phyloP scores from a whole-genome alignment of 92 coral and sea anemone species.

The Micromussa lordhowensis region DNA sequence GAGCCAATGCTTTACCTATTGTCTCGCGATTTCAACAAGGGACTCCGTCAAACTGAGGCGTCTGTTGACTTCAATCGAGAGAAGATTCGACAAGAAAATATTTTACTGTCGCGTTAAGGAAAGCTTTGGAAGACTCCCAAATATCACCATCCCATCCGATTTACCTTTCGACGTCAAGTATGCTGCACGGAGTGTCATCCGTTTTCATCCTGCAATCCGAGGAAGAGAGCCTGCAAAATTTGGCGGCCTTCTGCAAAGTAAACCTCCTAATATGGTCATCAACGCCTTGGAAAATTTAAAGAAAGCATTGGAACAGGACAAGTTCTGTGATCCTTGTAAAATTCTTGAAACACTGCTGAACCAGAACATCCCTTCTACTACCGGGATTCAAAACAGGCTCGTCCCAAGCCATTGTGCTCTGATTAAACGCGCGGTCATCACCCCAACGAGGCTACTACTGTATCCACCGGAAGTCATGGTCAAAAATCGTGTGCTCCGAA shows the following conservation, averaged over 20 bases:
- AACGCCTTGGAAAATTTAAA: slow-evolving; percentile 75
- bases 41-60: slow-evolving; percentile 38
- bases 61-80: slow-evolving; percentile 54
- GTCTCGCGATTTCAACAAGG: slow-evolving; percentile 28
- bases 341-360: slow-evolving; percentile 54
- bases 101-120: slow-evolving; percentile 72
- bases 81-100: slow-evolving; percentile 71
- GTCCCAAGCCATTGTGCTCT: slow-evolving; percentile 91
- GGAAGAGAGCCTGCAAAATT: slow-evolving; percentile 57
- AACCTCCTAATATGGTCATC: slow-evolving; percentile 46
- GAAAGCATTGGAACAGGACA: slow-evolving; percentile 61
- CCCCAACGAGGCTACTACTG: slow-evolving; percentile 88
- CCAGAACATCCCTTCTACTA: slow-evolving; percentile 50
- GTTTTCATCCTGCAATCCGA: slow-evolving; percentile 74
- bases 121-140: slow-evolving; percentile 18
- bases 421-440: slow-evolving; percentile 90
- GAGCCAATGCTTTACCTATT: slow-evolving; percentile 72
- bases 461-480: slow-evolving; percentile 90
- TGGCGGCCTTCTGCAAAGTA: slow-evolving; percentile 52
- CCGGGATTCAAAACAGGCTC: slow-evolving; percentile 47
- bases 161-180: slow-evolving; percentile 79
- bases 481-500: slow-evolving; percentile 90
- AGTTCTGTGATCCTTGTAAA: slow-evolving; percentile 79
- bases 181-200: slow-evolving; percentile 75
- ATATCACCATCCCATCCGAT: slow-evolving; percentile 45